Evolutionary conservation across 2,888 invertebrate species (phyloP).

Genomic region (Chloroclystis v-ata): DNA sequence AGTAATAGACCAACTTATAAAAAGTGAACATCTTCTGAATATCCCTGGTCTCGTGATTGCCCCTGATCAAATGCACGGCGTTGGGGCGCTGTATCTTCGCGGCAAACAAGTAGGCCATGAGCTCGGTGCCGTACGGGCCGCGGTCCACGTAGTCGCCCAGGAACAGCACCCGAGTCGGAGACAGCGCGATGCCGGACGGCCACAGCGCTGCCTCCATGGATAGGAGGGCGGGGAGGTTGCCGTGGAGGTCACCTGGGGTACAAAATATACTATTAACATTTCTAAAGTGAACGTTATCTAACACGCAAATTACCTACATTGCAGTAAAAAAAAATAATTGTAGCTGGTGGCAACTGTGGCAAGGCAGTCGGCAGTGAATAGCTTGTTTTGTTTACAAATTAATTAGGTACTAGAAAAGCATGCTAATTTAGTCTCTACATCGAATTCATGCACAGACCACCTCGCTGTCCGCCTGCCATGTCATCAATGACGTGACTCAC

Average conservation of each 20-base stretch:
- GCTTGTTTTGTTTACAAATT: too few species aligned
- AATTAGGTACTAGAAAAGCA: too few species aligned
- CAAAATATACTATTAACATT: too few species aligned
- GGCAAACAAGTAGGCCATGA: conserved; percentile 83
- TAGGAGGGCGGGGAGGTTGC: conserved; percentile 82
- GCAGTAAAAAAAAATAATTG: too few species aligned
- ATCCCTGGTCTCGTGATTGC: conserved; percentile 86
- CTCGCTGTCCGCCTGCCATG: too few species aligned
- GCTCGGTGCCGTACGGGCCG: conserved; percentile 82
- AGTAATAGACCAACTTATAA: conserved; percentile 68
- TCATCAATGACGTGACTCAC: too few species aligned
- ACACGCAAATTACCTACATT: too few species aligned
- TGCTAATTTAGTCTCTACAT: too few species aligned
- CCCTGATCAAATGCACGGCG: conserved; percentile 81
- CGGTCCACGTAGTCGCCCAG: conserved; percentile 89
- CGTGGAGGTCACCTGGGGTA: conserved; percentile 83
- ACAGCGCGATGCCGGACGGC: conserved; percentile 81
- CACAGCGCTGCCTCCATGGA: conserved; percentile 84
- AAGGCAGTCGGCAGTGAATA: too few species aligned
- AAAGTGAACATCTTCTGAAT: conserved; percentile 87
- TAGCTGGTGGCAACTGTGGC: too few species aligned
- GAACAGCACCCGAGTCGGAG: conserved; percentile 82
- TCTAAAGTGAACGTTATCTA: too few species aligned
- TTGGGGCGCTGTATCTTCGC: conserved; percentile 83
- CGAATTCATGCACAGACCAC: too few species aligned